Base-by-base conservation (phyloP, 2,888 invertebrate genomes). In the Drosophila maculinotata region DNA sequence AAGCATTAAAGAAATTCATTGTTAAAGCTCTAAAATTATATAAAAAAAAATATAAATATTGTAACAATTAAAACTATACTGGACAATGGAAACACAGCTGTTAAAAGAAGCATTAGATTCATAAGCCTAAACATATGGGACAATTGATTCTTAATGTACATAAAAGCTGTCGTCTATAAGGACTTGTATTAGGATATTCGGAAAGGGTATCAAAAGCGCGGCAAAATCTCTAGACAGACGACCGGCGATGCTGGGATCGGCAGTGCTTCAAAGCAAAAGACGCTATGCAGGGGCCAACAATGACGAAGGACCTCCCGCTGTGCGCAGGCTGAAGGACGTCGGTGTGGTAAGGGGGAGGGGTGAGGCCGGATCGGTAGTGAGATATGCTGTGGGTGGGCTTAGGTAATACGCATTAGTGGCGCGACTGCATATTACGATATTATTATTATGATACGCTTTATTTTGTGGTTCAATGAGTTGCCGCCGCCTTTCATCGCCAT, bases 381-480 rank as follows among this genome's bases (percentile, higher is more conserved):
- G 45, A 41, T 31, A 28, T 59, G 58, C 51, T 25, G 59, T 84
- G 84, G 84, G 87, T 77, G 79, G 85, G 75, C 78, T 79, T 77
- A 84, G 81, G 87, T 84, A 88, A 87, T 86, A 87, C 89, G 89
- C 89, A 89, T 89, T 90, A 90, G 87, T 86, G 90, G 79, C 79
- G 79, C 87, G 84, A 71, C 87, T 88, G 88, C 83, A 87, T 86
- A 88, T 83, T 86, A 80, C 88, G 84, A 87, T 83, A 84, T 90
- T 89, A 88, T 90, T 90, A 89, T 90, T 84, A 83, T 89, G 89
- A 89, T 90, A 90, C 74, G 88, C 89, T 90, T 89, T 89, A 90
- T 90, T 89, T 85, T 84, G 87, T 90, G 89, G 89, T 90, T 89
- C 89, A 90, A 87, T 89, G 90, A 78, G 73, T 79, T 62, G 80